Base-by-base conservation (phyloP, 1,140 invertebrate genomes). In the Lethrus apterus region DNA sequence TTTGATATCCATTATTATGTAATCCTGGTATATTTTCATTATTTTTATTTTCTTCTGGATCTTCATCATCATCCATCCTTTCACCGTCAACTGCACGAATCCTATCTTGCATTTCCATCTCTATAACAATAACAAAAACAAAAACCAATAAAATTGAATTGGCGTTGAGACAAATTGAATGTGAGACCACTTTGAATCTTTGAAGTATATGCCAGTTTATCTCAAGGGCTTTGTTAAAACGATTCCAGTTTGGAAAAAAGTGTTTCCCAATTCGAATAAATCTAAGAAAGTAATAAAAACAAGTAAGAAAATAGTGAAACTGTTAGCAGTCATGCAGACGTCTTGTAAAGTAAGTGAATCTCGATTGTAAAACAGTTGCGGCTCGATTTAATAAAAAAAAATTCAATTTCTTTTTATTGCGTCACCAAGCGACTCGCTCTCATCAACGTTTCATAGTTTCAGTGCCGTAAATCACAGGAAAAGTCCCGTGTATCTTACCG, bases 401-500 rank as follows among this genome's bases (percentile, higher is more conserved):
- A 62, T 57, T 49, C 60, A 60, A 62, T 64, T 64, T 52, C 58
- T 40, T 61, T 60, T 64, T 61, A 64, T 60, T 54, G 59, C 56
- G 53, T 48, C 48, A 46, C 49, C 46, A 45, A 55, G 57, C 59
- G 52, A 47, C 43, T 47, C 48, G 55, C 38, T 59, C 55, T 59
- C 56, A 62, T 64, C 59, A 62, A 60, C 58, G 59, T 62, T 60
- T 63, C 59, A 62, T 62, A 62, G 59, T 64, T 60, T 55, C 38
- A 36, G 52, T 44, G 52, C 48, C 45, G 56, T 62, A 64, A 62
- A 64, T 64, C 56, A 60, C 48, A 54, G 50, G 53, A 49, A 51
- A 52, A 52, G 29, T 48, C 44, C 9, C 21, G 11, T 17, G n/a
- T 15, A 15, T 44, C 80, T 80, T 70, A 93, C 90, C 86, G 62